Base-by-base conservation (phyloP, 2,888 invertebrate genomes). In the Eurytoma californica region DNA sequence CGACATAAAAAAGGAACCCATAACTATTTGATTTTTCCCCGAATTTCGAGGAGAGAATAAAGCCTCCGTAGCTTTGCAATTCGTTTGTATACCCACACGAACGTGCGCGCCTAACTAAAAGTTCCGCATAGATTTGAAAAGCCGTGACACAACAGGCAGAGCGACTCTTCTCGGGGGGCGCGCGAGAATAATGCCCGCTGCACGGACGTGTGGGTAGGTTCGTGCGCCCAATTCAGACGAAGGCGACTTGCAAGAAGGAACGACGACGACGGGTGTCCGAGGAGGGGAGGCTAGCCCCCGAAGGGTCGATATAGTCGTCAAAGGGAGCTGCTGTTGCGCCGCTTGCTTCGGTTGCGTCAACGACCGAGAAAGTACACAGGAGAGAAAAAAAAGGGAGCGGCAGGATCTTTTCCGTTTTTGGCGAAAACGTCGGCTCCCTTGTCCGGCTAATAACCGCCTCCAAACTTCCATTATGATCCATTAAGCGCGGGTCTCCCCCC, bases 371-470 rank as follows among this genome's bases (percentile, higher is more conserved):
- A 80, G 55, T 53, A n/a, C n/a, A n/a, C n/a, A 61, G 49, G 65
- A 14, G n/a, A n/a, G n/a, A n/a, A n/a, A n/a, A 16, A 65, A 16
- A 13, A 24, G 2, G 24, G 69, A 51, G 80, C 78, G 77, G 58
- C 58, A 77, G 30, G 51, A 24, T 73, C 77, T 61, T 68, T 74
- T 55, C 70, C 58, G 61, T 79, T 80, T 80, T 81, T 82, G 57
- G 81, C 81, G 70, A 82, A 81, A 82, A 82, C 72, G 70, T 1
- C 30, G 69, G 28, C 70, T 77, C 70, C 72, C 70, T 80, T 80
- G 77, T 82, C 77, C 77, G 72, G 84, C 83, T 84, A 84, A 84
- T 84, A 84, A 83, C 83, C 81, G 83, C 82, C 83, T 82, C 79
- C 65, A 69, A 70, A 57, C 60, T 57, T 61, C 66, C 79, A 82